Base-by-base conservation (phyloP, 2,888 invertebrate species). In the Melinopterus prodromus region DNA sequence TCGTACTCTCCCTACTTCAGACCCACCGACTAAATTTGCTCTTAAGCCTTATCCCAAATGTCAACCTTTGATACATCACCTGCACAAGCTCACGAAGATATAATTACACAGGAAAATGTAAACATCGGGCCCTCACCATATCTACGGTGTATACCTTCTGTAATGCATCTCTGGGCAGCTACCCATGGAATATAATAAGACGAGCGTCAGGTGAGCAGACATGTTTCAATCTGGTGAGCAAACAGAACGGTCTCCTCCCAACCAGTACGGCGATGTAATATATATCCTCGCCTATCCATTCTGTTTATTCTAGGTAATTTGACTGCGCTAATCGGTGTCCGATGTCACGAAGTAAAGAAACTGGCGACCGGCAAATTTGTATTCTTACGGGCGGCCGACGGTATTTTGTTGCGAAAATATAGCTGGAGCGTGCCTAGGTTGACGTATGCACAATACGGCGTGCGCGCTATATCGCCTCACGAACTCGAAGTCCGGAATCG, bases 281-380 rank as follows among this genome's bases (percentile, higher is more conserved):
- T 53, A 53, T 53, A 2, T 53, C 53, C 53, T 12, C 53, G 53
- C 53, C 9, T 9, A 9, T 12, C 53, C 53, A 53, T 53, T 53
- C 1, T 53, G 53, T 53, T 53, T 53, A 6, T 6, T 7, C 53
- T 53, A 53, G 9, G 53, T 53, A 53, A 53, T 53, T 53, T 53
- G 53, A 53, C 53, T 53, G 53, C 53, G 53, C 53, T 53, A 53
- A 53, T 53, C 53, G 53, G 53, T 53, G 53, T 53, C 53, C 53
- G 53, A 53, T 53, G 53, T 53, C 53, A 53, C 53, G 53, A 12
- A 12, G 7, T 2, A 53, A 53, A 53, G 53, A 53, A 53, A 12
- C 26, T 26, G 26, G 26, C 26, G 12, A 53, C 53, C 53, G 53
- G 53, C 53, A 53, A 53, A 53, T 53, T 53, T 53, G 53, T 53